phyloP scores from a whole-genome alignment of 2,888 invertebrate species.

The Laspeyria flexula region DNA sequence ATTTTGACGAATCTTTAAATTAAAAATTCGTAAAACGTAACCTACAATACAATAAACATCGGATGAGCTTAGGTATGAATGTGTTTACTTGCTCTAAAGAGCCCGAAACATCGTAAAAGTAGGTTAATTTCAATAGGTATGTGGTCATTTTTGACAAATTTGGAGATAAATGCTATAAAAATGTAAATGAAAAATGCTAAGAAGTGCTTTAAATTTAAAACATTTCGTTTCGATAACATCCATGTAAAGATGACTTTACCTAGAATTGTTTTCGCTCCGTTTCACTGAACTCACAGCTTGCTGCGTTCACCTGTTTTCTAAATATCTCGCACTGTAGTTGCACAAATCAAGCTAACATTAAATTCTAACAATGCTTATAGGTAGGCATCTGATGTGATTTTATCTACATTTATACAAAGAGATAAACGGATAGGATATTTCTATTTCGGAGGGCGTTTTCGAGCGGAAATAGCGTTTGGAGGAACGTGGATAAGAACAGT shows the following conservation, averaged over 20 bases:
- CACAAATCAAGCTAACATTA: neutral
- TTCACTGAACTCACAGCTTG: constrained; percentile 10
- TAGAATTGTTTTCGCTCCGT: constrained; percentile 16
- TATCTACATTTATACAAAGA: too few relatives aligned
- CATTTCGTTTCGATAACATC: neutral
- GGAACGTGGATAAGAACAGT: too few relatives aligned
- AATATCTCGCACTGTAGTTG: constrained; percentile 2
- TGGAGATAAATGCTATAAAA: neutral
- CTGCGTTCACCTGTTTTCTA: constrained; percentile 15
- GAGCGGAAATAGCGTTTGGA: too few relatives aligned
- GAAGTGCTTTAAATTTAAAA: neutral
- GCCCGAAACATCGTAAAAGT: neutral
- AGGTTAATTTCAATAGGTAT: neutral
- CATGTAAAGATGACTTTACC: neutral
- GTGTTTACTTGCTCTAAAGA: too few relatives aligned
- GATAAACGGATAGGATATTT: too few relatives aligned
- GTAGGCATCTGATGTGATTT: too few relatives aligned
- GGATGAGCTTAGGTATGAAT: too few relatives aligned
- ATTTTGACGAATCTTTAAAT: too few relatives aligned
- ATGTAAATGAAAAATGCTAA: neutral
- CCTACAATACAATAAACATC: too few relatives aligned
- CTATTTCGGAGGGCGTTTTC: too few relatives aligned
- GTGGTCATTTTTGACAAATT: neutral
- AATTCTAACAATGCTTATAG: too few relatives aligned
- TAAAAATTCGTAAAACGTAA: too few relatives aligned